These are phyloP conservation scores for Scatophagus argus DNA, from an alignment of 2,113 vertebrate genomes.

Conservation along the genomic window DNA sequence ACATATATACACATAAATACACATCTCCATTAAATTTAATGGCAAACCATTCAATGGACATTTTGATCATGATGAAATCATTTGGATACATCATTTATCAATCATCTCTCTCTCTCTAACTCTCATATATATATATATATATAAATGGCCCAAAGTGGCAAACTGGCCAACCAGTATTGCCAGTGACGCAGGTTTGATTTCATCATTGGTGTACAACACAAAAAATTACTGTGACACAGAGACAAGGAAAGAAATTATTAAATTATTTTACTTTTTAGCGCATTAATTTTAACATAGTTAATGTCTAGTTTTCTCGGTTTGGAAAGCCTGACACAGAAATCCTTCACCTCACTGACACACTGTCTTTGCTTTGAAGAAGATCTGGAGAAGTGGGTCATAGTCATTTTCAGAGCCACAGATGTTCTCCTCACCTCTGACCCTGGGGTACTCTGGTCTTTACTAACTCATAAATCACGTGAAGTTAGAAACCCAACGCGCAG, in stretches of 20 bases:
- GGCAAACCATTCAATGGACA: too few relatives aligned
- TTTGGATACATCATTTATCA: not conserved
- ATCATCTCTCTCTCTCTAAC: too few relatives aligned
- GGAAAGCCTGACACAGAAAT: not conserved
- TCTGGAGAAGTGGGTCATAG: constrained; percentile 33
- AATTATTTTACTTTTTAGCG: not conserved
- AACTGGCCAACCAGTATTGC: not conserved
- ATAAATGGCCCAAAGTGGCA: too few relatives aligned
- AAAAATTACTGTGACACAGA: not conserved
- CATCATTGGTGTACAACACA: too few relatives aligned
- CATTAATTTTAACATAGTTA: not conserved
- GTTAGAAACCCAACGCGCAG: constrained; percentile 19
- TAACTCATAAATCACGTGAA: constrained; percentile 16
- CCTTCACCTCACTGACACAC: constrained; percentile 4
- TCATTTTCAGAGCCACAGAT: constrained; percentile 43
- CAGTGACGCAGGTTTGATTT: too few relatives aligned
- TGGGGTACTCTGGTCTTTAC: constrained; percentile 2
- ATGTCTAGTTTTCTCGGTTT: not conserved
- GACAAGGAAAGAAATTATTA: not conserved
- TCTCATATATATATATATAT: not conserved
- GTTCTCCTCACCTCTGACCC: constrained; percentile 52
- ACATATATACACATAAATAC: too few relatives aligned
- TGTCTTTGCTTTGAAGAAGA: constrained; percentile 35
- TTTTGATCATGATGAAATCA: too few relatives aligned
- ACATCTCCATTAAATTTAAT: too few relatives aligned